Base-by-base conservation (phyloP, 2,888 invertebrate species). In the Alcis repandata region DNA sequence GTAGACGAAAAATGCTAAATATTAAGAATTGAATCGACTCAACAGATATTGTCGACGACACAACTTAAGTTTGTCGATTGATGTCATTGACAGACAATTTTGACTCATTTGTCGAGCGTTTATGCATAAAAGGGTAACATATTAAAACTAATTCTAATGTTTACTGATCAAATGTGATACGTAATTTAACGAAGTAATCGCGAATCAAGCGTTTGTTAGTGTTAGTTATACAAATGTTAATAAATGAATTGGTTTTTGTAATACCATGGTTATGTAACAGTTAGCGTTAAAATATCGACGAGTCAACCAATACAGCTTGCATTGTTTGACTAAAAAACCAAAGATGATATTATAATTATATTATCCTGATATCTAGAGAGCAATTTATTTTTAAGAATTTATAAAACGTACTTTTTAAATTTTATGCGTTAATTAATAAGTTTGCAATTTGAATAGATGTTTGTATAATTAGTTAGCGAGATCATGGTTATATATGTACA, bases 291-390 rank as follows among this genome's bases (percentile, higher is more conserved):
- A 43, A 45, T 54, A 59, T 54, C 59, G 38, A 68, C 58, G 49
- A 64, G 53, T 71, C 69, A 66, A 74, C 78, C 79, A 79, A 79
- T 79, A 27, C 80, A 74, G 71, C 67, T 73, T 71, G 78, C 80
- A 80, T 84, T 82, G 79, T 54, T 68, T 66, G 53, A 84, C 72
- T 77, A 78, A 79, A 74, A 88, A 88, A 90, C 91, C 91, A 92
- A 92, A 92, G 91, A 91, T 89, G 88, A 89, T 90, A 89, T 90
- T 89, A 85, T 83, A 82, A 9, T 27, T 27, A 27, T 80, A 83
- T 79, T 64, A 63, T 67, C 65, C 67, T 67, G 64, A 79, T 80
- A 71, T 77, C 51, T 80, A 79, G 67, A 80, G 75, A 80, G 70
- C 80, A 81, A 82, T 73, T 78, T 79, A 79, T 75, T 78, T 72